These are phyloP conservation scores for Sialis fuliginosa DNA, from an alignment of 2,888 invertebrate species.

Conservation along the genomic window DNA sequence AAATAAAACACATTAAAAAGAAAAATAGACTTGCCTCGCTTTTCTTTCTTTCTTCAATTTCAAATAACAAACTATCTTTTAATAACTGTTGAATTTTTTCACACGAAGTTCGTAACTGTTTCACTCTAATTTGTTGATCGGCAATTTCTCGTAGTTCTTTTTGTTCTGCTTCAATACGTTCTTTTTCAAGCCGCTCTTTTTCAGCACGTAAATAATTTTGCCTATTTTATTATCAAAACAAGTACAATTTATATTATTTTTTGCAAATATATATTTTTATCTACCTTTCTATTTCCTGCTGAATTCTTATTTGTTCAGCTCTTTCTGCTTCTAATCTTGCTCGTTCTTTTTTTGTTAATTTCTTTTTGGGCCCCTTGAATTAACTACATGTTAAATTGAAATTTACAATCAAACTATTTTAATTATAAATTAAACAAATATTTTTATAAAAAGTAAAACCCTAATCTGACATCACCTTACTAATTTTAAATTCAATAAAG, in stretches of 20 bases:
- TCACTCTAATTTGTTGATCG: conserved; percentile 17
- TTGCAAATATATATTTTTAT: not conserved
- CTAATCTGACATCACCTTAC: no score
- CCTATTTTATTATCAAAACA: not conserved
- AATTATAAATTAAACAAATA: no score
- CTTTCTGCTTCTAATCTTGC: conserved; percentile 25
- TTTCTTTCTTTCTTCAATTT: conserved; percentile 10
- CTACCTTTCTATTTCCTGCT: conserved; percentile 22
- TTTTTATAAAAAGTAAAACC: no score
- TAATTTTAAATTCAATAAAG: no score
- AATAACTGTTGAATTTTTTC: conserved; percentile 8
- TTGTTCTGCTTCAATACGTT: conserved; percentile 16
- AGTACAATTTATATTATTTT: not conserved
- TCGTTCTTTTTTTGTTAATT: conserved; percentile 27
- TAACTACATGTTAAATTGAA: not conserved
- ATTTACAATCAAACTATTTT: no score
- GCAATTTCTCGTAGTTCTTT: conserved; percentile 20
- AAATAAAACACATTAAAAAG: not conserved
- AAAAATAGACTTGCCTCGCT: conserved; percentile 10
- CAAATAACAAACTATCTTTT: conserved; percentile 6
- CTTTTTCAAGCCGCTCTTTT: conserved; percentile 16
- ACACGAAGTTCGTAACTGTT: conserved; percentile 12
- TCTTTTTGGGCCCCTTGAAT: conserved; percentile 19
- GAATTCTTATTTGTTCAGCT: conserved; percentile 24
- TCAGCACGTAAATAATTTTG: conserved; percentile 11